A percentile compares a stretch with the other conserved stretches of the same genome.
Evolutionary conservation across 2,113 vertebrate genomes (phyloP).

Genomic region (rabbit (Oryctolagus cuniculus)): mOryCun1.1 NC_091440.1:43485501-43486000

Average conservation of each 20-base stretch:
- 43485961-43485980: neutral
- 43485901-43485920: neutral
- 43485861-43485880: conserved; percentile 4
- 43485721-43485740: too few relatives aligned
- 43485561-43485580: too few relatives aligned
- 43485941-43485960: neutral
- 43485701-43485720: too few relatives aligned
- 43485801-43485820: neutral
- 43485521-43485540: too few relatives aligned
- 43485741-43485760: neutral
- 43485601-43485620: too few relatives aligned
- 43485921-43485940: neutral
- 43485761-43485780: neutral
- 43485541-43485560: too few relatives aligned
- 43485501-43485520: too few relatives aligned
- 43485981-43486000: neutral
- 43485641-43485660: too few relatives aligned
- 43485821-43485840: neutral
- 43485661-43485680: too few relatives aligned
- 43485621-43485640: too few relatives aligned
- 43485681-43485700: too few relatives aligned
- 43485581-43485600: too few relatives aligned
- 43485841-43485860: neutral
- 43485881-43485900: neutral
- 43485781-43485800: conserved; percentile 24